Evolutionary conservation across 2,888 invertebrate species (phyloP).

Genomic region (Ferdinandea cuprea): DNA sequence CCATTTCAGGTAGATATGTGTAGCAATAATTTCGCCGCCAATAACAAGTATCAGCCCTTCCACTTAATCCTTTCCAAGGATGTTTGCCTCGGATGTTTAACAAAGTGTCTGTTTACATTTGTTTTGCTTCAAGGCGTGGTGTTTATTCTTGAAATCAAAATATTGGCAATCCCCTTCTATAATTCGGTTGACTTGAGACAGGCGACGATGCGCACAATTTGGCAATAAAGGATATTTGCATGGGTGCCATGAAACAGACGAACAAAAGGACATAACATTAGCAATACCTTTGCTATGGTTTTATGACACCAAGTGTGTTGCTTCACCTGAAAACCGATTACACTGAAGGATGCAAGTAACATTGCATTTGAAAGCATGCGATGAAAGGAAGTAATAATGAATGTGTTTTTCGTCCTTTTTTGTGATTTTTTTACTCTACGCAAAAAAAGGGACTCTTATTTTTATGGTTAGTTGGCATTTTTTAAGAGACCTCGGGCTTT

Average conservation of each 20-base stretch:
- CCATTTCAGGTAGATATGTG: slow-evolving; percentile 32
- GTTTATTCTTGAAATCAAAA: slow-evolving; percentile 81
- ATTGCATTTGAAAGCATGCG: slow-evolving; percentile 48
- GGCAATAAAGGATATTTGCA: slow-evolving; percentile 74
- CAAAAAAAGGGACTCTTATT: slow-evolving; percentile 34
- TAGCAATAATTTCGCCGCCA: slow-evolving; percentile 39
- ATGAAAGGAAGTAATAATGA: slow-evolving; percentile 69
- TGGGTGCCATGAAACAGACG: slow-evolving; percentile 47
- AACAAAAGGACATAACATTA: slow-evolving; percentile 42
- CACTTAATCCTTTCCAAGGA: slow-evolving; percentile 72
- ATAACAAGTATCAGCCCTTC: slow-evolving; percentile 16
- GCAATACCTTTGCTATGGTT: slow-evolving; percentile 22
- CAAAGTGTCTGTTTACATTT: slow-evolving; percentile 51
- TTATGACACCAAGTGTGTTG: slow-evolving; percentile 40
- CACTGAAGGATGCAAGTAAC: slow-evolving; percentile 66
- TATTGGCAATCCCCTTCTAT: slow-evolving; percentile 79
- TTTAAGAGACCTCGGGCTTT: slow-evolving; percentile 13
- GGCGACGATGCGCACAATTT: slow-evolving; percentile 24
- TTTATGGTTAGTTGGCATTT: slow-evolving; percentile 37
- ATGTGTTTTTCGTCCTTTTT: slow-evolving; percentile 47
- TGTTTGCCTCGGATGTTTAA: slow-evolving; percentile 1
- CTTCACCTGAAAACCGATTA: slow-evolving; percentile 54
- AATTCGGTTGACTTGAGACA: background rate
- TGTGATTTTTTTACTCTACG: slow-evolving; percentile 11
- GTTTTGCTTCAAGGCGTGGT: slow-evolving; percentile 78